Evolutionary conservation across 2,113 vertebrate species (phyloP), one percentile per base, ranked within the genome.

Genomic region (Hypanus sabinus): DNA sequence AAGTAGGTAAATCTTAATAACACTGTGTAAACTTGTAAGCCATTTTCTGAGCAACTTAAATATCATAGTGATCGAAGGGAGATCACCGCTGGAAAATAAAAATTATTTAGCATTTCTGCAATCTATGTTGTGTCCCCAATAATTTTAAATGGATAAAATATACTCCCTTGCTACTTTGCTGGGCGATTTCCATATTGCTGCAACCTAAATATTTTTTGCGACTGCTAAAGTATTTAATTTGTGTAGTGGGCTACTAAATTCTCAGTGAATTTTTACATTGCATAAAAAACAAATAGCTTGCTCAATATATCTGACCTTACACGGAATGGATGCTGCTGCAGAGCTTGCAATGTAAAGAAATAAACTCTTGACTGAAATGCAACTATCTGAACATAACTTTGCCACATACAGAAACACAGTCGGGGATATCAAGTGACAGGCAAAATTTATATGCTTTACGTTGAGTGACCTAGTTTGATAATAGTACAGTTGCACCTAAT

Each of bases 1-100:
- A 73, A 93, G 36, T 68, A 71, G 90, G 33, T 93, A 93, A 55
- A 11, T 73, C 91, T 93, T 73, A 93, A 36, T 12, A 73, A 38
- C 22, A 22, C 22, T 55, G 5, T 22, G 24, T 27, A 73, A 24
- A 18, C 2, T 75, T 38, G 38, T 93, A 93, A 55, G 68, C 10
- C 36, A 55, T 73, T 71, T 75, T 93, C 38, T 46, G 68, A 27
- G 36, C 11, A 93, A 27, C 36, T 73, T 73, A 22, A 73, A 73
- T 8, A 73, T 46, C 36, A 93, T 30, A 46, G 70, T 93, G 24
- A 55, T 91, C 11, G 3, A 88, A 70, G 46, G 22, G 30, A 38
- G 22, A 12, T 93, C 68, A 20, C 4, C 36, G 71, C 12, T 27
- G 2, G 80, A 24, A 30, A n/a, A 65, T 22, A 90, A 87, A 90